Conservation (phyloP, 2,888 invertebrate species). For the Helobdella robusta region DNA sequence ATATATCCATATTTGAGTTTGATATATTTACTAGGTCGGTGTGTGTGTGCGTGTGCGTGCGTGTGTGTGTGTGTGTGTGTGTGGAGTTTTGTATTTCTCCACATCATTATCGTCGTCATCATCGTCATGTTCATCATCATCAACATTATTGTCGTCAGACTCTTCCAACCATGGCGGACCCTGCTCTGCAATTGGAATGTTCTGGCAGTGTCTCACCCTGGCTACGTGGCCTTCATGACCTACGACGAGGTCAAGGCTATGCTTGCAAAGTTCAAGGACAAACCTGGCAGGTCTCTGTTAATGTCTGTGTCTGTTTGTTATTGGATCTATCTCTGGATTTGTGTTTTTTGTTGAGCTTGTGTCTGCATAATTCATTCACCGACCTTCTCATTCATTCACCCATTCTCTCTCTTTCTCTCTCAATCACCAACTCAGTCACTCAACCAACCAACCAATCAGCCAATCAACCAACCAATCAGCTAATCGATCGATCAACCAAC, state of each 20-base stretch:
- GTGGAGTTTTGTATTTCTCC: too few relatives aligned
- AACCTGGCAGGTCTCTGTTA: conserved; percentile 74
- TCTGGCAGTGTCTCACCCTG: conserved; percentile 97
- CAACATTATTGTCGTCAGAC: conserved; percentile 55
- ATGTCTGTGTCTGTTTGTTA: neutral
- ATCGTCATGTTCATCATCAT: conserved; percentile 19
- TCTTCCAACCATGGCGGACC: conserved; percentile 98
- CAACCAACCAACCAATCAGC: too few relatives aligned
- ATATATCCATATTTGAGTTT: conserved; percentile 98
- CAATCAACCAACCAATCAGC: too few relatives aligned
- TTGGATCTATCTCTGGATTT: too few relatives aligned
- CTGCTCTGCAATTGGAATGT: conserved; percentile 95
- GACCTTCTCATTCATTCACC: too few relatives aligned
- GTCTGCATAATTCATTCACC: too few relatives aligned
- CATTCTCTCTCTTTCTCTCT: too few relatives aligned
- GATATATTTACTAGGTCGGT: conserved; percentile 97
- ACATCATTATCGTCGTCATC: neutral
- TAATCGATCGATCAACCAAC: too few relatives aligned
- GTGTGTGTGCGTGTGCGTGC: too few relatives aligned
- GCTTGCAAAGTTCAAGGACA: conserved; percentile 86
- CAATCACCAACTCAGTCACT: too few relatives aligned
- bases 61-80: too few relatives aligned
- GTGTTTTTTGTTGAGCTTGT: too few relatives aligned
- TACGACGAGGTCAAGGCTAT: conserved; percentile 99
- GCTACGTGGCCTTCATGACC: conserved; percentile 96